phyloP scores from a whole-genome alignment of 2,113 vertebrate genomes.

The Pandion haliaetus region DNA sequence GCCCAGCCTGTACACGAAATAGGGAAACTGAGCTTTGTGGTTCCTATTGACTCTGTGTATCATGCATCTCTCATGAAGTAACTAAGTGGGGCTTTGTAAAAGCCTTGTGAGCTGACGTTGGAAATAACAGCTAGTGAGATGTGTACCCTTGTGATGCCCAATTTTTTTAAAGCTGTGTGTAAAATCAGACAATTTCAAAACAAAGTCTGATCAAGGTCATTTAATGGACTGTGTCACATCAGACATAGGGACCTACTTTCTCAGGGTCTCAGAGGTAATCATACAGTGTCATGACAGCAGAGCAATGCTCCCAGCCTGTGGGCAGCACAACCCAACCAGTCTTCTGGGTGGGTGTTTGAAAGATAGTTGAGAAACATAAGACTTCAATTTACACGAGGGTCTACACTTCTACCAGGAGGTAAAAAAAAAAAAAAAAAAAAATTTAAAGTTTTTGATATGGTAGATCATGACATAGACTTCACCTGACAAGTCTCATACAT shows the following conservation, averaged over 20 bases:
- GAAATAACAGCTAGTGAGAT: not conserved
- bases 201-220: not conserved
- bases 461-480: not conserved
- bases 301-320: fast-evolving
- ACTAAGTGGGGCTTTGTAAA: not conserved
- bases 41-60: not conserved
- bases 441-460: not conserved
- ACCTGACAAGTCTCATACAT: not conserved
- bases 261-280: not conserved
- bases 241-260: not conserved
- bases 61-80: not conserved
- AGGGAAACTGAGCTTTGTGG: not conserved
- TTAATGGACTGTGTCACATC: not conserved
- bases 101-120: not conserved
- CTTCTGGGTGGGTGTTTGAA: not conserved
- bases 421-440: not conserved
- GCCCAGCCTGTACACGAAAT: not conserved
- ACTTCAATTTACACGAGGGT: not conserved
- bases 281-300: fast-evolving
- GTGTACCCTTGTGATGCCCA: not conserved
- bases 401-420: not conserved
- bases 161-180: not conserved
- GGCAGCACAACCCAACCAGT: not conserved
- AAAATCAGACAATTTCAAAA: not conserved
- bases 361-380: not conserved